Evolutionary conservation across 2,797 vertebrate genomes (phyloP).

Genomic region (Falco biarmicus): DNA sequence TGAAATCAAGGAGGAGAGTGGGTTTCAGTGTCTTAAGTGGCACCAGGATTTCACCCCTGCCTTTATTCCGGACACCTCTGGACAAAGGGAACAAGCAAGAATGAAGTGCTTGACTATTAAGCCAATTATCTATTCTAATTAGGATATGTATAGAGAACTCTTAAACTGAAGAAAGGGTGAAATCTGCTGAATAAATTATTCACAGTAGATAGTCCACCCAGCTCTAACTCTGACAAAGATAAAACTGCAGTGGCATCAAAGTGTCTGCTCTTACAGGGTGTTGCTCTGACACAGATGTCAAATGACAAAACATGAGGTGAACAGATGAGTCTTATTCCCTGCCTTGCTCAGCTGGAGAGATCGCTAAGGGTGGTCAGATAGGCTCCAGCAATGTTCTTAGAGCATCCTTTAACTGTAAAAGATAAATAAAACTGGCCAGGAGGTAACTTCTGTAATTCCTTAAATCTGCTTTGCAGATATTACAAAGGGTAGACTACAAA

Average conservation of each 20-base stretch:
- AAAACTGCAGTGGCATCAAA: conserved; percentile 55
- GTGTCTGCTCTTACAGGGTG: conserved; percentile 19
- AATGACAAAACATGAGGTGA: conserved; percentile 55
- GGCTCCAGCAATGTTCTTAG: background rate
- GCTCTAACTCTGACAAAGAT: conserved; percentile 11
- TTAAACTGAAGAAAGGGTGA: conserved; percentile 38
- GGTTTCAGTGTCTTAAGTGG: conserved; percentile 36
- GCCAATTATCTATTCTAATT: conserved; percentile 63
- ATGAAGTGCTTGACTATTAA: conserved; percentile 51
- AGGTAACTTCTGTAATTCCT: conserved; percentile 36
- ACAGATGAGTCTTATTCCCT: conserved; percentile 57
- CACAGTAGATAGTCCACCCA: conserved; percentile 12
- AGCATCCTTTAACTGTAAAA: conserved; percentile 40
- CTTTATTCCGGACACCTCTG: conserved; percentile 15
- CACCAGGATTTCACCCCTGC: conserved; percentile 17
- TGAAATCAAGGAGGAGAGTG: conserved; percentile 10
- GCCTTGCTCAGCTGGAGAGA: conserved; percentile 36
- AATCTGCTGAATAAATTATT: conserved; percentile 57
- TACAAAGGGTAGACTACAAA: background rate
- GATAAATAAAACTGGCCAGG: conserved; percentile 50
- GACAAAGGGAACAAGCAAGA: conserved; percentile 36
- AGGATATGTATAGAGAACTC: conserved; percentile 14
- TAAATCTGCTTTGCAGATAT: conserved; percentile 36
- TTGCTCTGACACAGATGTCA: conserved; percentile 62
- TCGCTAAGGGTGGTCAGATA: conserved; percentile 29